Evolutionary conservation across 2,797 vertebrate genomes (phyloP).

Genomic region (Gallinago nigripennis): DNA sequence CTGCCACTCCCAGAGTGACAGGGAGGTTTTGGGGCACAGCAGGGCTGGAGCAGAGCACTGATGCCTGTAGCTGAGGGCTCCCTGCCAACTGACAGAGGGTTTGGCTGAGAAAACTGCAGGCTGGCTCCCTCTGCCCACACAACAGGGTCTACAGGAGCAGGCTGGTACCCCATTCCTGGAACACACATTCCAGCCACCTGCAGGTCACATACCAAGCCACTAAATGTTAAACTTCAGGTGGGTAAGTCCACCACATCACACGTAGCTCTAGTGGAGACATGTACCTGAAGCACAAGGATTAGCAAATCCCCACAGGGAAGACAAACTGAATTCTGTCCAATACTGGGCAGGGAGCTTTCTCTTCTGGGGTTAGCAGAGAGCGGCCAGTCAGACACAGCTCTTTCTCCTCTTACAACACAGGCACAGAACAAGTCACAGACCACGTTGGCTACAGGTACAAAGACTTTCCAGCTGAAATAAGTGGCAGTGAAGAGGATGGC

Average conservation of each 20-base stretch:
- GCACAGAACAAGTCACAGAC: background rate
- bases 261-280: background rate
- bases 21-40: background rate
- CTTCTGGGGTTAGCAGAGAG: background rate
- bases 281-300: background rate
- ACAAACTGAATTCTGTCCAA: background rate
- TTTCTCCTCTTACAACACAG: background rate
- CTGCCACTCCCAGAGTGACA: rapidly evolving
- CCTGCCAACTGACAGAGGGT: background rate
- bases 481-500: background rate
- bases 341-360: background rate
- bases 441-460: rapidly evolving
- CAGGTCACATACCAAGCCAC: background rate
- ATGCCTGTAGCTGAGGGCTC: background rate
- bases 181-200: background rate
- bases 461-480: background rate
- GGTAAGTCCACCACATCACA: background rate
- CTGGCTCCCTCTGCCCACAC: background rate
- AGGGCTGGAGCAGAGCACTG: background rate
- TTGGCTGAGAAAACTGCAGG: background rate
- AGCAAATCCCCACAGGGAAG: rapidly evolving
- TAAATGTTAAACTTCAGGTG: background rate
- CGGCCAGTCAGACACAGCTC: background rate
- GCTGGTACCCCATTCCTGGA: background rate
- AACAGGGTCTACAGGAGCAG: background rate